phyloP scores from a whole-genome alignment of 1,140 invertebrate genomes.

The Oscheius sp. region DNA sequence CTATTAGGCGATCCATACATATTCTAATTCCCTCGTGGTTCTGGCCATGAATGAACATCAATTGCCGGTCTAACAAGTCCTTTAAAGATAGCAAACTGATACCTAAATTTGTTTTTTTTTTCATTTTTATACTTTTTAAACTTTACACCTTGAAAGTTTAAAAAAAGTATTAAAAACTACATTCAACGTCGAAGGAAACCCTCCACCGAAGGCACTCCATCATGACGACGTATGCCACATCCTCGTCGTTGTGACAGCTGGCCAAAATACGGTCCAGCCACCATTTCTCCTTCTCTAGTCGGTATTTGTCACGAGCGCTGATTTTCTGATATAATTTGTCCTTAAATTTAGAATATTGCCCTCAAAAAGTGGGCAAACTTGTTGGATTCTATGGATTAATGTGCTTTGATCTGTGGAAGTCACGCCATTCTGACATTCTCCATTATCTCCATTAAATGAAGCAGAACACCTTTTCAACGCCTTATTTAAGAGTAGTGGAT shows the following conservation, averaged over 20 bases:
- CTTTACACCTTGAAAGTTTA: background rate
- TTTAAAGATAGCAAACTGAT: conserved; percentile 35
- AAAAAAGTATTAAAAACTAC: too few relatives aligned
- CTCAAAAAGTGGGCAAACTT: background rate
- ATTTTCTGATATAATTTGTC: background rate
- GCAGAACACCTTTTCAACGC: too few relatives aligned
- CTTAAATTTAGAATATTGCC: background rate
- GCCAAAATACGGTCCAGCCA: conserved; percentile 34
- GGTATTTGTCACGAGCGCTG: background rate
- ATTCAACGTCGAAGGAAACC: conserved; percentile 29
- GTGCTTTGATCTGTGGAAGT: too few relatives aligned
- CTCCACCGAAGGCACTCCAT: conserved; percentile 42
- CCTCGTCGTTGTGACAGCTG: conserved; percentile 30
- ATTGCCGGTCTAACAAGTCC: conserved; percentile 24
- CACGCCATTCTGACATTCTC: too few relatives aligned
- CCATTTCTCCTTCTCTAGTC: conserved; percentile 38
- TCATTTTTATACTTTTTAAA: background rate
- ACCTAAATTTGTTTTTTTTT: background rate
- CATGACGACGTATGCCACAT: conserved; percentile 37
- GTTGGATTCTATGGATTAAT: background rate
- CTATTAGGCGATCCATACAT: background rate
- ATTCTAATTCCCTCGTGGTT: conserved; percentile 21
- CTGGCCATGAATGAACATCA: conserved; percentile 38
- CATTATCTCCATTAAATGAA: too few relatives aligned
- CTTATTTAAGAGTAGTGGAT: too few relatives aligned